These are phyloP conservation scores for Platichthys stellatus DNA, from an alignment of 2,113 vertebrate species.

Conservation along the genomic window DNA sequence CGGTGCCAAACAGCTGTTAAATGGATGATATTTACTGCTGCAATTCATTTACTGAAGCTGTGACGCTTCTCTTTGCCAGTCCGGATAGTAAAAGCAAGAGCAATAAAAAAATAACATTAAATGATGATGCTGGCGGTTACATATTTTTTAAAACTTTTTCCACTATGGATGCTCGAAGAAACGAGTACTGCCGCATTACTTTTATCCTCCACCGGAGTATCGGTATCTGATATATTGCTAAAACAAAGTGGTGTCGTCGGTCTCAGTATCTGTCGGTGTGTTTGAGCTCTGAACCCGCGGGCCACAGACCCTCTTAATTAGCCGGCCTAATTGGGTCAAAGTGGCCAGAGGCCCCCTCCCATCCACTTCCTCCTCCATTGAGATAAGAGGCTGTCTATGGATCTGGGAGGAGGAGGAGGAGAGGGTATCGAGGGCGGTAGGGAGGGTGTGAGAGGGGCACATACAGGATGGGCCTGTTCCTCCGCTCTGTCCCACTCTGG, in stretches of 20 bases:
- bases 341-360: constrained; percentile 60
- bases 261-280: constrained; percentile 40
- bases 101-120: constrained; percentile 16
- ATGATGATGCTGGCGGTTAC: neutral
- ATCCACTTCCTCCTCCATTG: constrained; percentile 71
- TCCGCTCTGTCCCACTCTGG: constrained; percentile 31
- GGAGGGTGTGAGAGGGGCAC: constrained; percentile 32
- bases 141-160: neutral
- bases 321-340: constrained; percentile 76
- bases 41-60: constrained; percentile 50
- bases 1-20: constrained; percentile 67
- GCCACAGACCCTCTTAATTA: constrained; percentile 73
- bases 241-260: constrained; percentile 41
- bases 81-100: constrained; percentile 21
- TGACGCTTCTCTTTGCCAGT: constrained; percentile 37
- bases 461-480: constrained; percentile 34
- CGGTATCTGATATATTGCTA: neutral
- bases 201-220: constrained; percentile 8
- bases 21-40: constrained; percentile 59
- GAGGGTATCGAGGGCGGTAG: constrained; percentile 16
- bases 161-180: neutral
- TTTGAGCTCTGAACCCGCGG: constrained; percentile 68
- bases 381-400: constrained; percentile 75
- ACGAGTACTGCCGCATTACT: neutral
- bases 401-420: constrained; percentile 29